Percentiles rank a stretch among this genome's conserved stretches.
These are phyloP conservation scores for Drosophila auraria DNA, from an alignment of 1,140 invertebrate genomes.

Conservation along the genomic window DNA sequence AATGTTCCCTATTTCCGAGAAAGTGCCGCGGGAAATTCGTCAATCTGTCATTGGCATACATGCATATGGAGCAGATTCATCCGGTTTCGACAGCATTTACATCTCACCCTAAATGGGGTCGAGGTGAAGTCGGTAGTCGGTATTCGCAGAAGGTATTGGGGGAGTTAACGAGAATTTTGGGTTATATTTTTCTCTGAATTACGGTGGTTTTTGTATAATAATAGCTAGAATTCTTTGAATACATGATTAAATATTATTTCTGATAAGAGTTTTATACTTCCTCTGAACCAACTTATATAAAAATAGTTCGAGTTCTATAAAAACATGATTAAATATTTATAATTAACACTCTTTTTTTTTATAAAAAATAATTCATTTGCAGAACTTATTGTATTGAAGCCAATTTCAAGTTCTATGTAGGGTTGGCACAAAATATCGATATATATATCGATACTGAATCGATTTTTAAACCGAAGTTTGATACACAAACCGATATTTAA, in stretches of 20 bases:
- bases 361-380: no score
- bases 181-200: not conserved
- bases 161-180: not conserved
- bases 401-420: no score
- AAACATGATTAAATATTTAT: no score
- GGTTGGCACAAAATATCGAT: no score
- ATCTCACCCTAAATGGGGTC: slow-evolving; percentile 20
- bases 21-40: not conserved
- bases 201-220: not conserved
- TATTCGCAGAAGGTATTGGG: not conserved
- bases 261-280: not conserved
- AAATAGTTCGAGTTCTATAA: no score
- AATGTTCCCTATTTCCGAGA: not conserved
- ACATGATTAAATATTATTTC: not conserved
- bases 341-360: no score
- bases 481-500: no score
- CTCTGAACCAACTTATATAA: no score
- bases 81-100: slow-evolving; percentile 14
- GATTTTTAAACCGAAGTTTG: no score
- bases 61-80: slow-evolving; percentile 37
- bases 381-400: no score
- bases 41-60: slow-evolving; percentile 32
- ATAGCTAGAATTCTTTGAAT: not conserved
- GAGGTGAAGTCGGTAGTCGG: not conserved
- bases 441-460: no score